phyloP scores from a whole-genome alignment of 2,113 vertebrate species.

The Sylvicapra grimmia region DNA sequence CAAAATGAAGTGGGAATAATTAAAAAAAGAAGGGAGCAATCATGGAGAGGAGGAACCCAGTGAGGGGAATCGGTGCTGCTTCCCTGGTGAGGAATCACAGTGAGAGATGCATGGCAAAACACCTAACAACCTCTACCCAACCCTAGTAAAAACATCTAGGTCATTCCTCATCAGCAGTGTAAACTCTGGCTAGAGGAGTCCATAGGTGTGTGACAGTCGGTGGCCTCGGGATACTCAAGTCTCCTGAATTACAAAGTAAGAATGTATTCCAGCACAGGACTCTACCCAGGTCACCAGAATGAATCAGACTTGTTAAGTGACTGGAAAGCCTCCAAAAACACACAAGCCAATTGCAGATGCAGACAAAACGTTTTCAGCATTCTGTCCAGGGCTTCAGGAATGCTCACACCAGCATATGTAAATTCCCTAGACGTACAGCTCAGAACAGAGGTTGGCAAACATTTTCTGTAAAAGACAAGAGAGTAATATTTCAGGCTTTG shows the following conservation, averaged over 20 bases:
- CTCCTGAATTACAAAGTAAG: background rate
- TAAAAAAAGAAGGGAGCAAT: background rate
- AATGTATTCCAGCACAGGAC: background rate
- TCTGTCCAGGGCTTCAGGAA: background rate
- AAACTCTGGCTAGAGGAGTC: background rate
- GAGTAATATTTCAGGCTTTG: background rate
- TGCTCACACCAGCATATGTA: background rate
- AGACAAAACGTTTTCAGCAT: background rate
- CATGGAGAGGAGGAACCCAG: background rate
- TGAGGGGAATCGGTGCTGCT: background rate
- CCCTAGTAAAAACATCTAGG: accelerated
- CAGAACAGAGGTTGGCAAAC: too few relatives aligned
- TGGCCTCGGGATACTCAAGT: background rate
- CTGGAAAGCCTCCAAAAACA: background rate
- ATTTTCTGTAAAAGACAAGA: background rate
- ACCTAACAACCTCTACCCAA: background rate
- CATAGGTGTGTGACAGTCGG: accelerated
- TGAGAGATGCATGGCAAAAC: accelerated
- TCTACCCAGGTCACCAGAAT: background rate
- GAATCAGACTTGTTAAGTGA: background rate
- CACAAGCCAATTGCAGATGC: background rate
- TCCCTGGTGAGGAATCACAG: background rate
- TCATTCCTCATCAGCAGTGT: background rate
- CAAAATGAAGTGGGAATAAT: background rate
- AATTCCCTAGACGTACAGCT: background rate